Conservation (phyloP, 2,797 vertebrate species). For the Halcyon badia region DNA sequence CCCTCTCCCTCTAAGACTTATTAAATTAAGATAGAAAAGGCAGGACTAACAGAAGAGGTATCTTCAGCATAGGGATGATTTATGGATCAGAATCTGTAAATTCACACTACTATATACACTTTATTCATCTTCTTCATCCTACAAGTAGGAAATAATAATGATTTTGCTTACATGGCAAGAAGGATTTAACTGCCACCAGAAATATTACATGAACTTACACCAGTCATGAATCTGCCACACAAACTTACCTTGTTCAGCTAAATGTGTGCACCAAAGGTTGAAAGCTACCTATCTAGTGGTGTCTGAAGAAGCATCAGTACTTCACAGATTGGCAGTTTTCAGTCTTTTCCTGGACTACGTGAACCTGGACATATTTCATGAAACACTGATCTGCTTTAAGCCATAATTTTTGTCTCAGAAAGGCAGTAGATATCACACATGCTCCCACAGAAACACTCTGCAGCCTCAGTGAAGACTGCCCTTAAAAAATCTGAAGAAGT, state of each 20-base stretch:
- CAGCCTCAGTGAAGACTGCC: background rate
- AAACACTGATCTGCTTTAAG: background rate
- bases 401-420: background rate
- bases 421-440: background rate
- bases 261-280: background rate
- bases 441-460: background rate
- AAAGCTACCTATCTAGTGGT: background rate
- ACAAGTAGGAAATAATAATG: constrained; percentile 23
- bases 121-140: constrained; percentile 1
- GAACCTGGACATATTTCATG: background rate
- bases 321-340: background rate
- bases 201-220: background rate
- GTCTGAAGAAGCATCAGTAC: background rate
- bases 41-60: background rate
- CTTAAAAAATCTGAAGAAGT: background rate
- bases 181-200: background rate
- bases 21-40: background rate
- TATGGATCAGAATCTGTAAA: background rate
- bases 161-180: constrained; percentile 18
- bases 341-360: background rate
- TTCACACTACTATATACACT: background rate
- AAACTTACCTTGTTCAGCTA: background rate
- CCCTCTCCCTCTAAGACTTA: background rate
- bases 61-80: background rate
- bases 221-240: constrained; percentile 7